These are phyloP conservation scores for Ormyrus nitidulus DNA, from an alignment of 2,888 invertebrate species.

Conservation along the genomic window DNA sequence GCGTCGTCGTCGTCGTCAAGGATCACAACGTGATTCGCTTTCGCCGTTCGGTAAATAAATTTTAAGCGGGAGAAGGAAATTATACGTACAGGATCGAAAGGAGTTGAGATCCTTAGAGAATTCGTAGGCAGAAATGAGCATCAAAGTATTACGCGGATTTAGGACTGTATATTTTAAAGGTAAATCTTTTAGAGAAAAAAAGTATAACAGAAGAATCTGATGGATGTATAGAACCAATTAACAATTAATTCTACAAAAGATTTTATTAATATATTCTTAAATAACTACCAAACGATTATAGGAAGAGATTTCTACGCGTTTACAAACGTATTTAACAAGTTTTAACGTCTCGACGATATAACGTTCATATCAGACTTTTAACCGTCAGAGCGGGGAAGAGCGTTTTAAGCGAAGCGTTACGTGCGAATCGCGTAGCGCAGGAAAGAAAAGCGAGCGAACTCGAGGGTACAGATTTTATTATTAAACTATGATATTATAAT, in stretches of 20 bases:
- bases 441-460: slow-evolving; percentile 34
- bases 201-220: slow-evolving; percentile 33
- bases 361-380: slow-evolving; percentile 54
- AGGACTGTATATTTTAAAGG: slow-evolving; percentile 51
- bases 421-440: slow-evolving; percentile 17
- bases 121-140: not conserved
- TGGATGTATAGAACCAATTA: slow-evolving; percentile 56
- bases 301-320: slow-evolving; percentile 49
- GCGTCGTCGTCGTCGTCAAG: slow-evolving; percentile 25
- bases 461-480: slow-evolving; percentile 32
- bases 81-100: not conserved
- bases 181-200: slow-evolving; percentile 32
- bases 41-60: not conserved
- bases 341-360: slow-evolving; percentile 45
- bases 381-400: slow-evolving; percentile 43
- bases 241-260: slow-evolving; percentile 50
- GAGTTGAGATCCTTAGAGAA: not conserved
- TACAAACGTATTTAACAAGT: slow-evolving; percentile 48
- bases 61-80: not conserved
- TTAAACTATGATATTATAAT: slow-evolving; percentile 51
- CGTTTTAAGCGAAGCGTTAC: slow-evolving; percentile 25
- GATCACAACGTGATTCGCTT: slow-evolving; percentile 7
- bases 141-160: slow-evolving; percentile 42
- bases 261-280: slow-evolving; percentile 53
- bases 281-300: slow-evolving; percentile 36